A percentile compares a stretch with the other conserved stretches of the same genome.
Evolutionary conservation across 1,140 invertebrate species (phyloP).

Genomic region (Drosophila kanapiae): DNA sequence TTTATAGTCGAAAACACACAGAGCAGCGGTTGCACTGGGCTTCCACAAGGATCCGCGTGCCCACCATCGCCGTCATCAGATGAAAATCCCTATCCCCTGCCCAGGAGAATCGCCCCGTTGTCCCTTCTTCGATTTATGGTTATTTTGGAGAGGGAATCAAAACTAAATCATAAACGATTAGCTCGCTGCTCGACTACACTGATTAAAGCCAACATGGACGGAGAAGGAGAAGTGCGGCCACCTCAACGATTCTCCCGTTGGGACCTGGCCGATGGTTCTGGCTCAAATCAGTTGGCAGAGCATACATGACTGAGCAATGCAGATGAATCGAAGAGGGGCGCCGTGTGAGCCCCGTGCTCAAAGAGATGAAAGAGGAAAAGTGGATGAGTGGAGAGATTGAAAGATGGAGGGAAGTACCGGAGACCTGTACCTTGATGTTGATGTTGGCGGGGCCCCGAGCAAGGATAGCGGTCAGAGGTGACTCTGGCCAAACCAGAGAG

Average conservation of each 20-base stretch:
- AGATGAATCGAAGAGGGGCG: slow-evolving; percentile 53
- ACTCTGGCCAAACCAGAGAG: slow-evolving; percentile 18
- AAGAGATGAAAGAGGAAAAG: slow-evolving; percentile 39
- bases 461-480: slow-evolving; percentile 25
- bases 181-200: slow-evolving; percentile 67
- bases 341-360: slow-evolving; percentile 19
- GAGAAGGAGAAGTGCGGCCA: slow-evolving; percentile 10
- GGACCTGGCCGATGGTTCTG: slow-evolving; percentile 28
- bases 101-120: not conserved
- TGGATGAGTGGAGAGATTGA: not conserved
- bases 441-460: slow-evolving; percentile 1
- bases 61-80: slow-evolving; percentile 9
- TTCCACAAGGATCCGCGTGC: slow-evolving; percentile 25
- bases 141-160: slow-evolving; percentile 70
- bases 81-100: not conserved
- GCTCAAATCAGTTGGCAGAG: slow-evolving; percentile 74
- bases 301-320: slow-evolving; percentile 76
- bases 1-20: slow-evolving; percentile 83
- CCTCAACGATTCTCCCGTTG: slow-evolving; percentile 6
- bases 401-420: not conserved
- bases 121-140: slow-evolving; percentile 51
- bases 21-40: slow-evolving; percentile 64
- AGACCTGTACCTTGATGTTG: slow-evolving; percentile 28
- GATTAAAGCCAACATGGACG: slow-evolving; percentile 67
- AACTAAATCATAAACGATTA: slow-evolving; percentile 82